Evolutionary conservation across 2,888 invertebrate species (phyloP).

Genomic region (Morpho achilles): DNA sequence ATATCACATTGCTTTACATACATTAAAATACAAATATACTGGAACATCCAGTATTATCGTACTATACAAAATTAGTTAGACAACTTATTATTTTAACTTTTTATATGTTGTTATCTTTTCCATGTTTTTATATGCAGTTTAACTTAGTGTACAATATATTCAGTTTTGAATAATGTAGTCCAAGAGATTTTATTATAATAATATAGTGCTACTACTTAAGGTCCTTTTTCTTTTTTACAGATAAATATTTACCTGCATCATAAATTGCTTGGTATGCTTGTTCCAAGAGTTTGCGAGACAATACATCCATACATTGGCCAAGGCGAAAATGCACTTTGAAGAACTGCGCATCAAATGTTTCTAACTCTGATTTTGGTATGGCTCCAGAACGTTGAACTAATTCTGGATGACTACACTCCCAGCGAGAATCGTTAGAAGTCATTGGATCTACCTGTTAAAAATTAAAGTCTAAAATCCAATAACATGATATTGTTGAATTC

Average conservation of each 20-base stretch:
- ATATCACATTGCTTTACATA: no score
- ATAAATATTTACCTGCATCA: slow-evolving; percentile 76
- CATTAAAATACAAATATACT: no score
- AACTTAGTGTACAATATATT: no score
- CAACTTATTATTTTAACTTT: no score
- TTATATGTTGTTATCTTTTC: no score
- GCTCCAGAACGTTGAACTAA: slow-evolving; percentile 81
- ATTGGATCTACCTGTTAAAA: slow-evolving; percentile 3
- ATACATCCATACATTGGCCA: slow-evolving; percentile 60
- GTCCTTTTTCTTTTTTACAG: no score
- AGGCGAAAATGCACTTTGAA: slow-evolving; percentile 84
- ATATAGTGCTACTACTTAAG: no score
- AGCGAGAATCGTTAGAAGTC: slow-evolving; percentile 31
- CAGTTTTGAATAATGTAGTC: no score
- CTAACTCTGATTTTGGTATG: slow-evolving; percentile 63
- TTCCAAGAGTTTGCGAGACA: slow-evolving; percentile 84
- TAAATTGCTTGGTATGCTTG: slow-evolving; percentile 85
- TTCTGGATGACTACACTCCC: slow-evolving; percentile 50
- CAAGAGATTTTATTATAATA: no score
- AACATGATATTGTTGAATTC: not conserved
- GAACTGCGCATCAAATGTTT: slow-evolving; percentile 84
- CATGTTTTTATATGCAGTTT: no score
- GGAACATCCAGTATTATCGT: no score
- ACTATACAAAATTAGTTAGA: no score
- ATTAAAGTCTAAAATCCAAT: not conserved